These are phyloP conservation scores for Stictonetta naevosa DNA, from an alignment of 2,113 vertebrate genomes.

Conservation along the genomic window DNA sequence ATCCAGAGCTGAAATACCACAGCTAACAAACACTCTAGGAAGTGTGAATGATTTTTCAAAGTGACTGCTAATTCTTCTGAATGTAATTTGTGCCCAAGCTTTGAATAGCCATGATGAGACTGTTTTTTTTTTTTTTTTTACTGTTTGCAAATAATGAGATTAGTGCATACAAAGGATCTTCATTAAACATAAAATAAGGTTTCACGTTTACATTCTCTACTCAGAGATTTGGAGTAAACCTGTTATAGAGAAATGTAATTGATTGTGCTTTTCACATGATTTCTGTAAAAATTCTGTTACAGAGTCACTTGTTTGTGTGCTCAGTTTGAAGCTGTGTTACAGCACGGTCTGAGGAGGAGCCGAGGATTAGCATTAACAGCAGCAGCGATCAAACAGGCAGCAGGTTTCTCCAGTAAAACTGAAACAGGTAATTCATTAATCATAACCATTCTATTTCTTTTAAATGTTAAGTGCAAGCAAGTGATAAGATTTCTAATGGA, in stretches of 20 bases:
- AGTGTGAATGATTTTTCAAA: conserved; percentile 11
- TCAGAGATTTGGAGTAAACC: neutral
- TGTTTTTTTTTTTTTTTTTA: neutral
- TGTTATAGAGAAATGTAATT: neutral
- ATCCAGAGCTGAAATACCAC: neutral
- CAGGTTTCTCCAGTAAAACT: conserved; percentile 91
- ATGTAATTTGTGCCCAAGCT: neutral
- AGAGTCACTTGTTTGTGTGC: conserved; percentile 98
- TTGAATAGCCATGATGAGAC: neutral
- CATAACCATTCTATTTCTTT: neutral
- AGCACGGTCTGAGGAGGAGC: conserved; percentile 94
- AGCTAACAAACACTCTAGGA: neutral
- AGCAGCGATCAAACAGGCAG: conserved; percentile 94
- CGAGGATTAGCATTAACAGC: conserved; percentile 92
- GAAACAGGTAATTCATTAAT: conserved; percentile 85
- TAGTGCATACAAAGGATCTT: neutral
- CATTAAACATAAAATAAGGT: neutral
- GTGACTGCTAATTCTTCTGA: neutral
- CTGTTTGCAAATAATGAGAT: neutral
- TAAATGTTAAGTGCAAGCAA: neutral
- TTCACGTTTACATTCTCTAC: neutral
- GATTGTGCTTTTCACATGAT: neutral
- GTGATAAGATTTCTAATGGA: neutral
- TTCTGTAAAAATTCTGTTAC: conserved; percentile 51
- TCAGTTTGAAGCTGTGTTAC: conserved; percentile 94